phyloP scores from a whole-genome alignment of 2,888 invertebrate genomes.

The Strigamia transsilvanica region DNA sequence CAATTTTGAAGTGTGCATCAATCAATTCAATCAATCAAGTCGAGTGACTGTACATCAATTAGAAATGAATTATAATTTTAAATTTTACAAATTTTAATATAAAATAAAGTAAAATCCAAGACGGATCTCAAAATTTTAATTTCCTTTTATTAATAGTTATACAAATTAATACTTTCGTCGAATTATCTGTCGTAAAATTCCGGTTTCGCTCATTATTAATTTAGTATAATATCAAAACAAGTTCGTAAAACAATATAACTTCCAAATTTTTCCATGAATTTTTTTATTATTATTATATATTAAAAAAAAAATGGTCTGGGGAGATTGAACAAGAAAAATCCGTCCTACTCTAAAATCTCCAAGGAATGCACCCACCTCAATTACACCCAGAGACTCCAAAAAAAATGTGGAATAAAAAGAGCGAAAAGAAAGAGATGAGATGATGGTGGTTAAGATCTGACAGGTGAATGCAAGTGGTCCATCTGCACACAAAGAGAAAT shows the following conservation, averaged over 20 bases:
- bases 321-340: constrained; percentile 40
- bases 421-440: constrained; percentile 37
- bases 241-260: neutral
- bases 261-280: neutral
- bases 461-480: constrained; percentile 49
- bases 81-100: neutral
- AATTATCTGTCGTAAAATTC: constrained; percentile 19
- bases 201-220: constrained; percentile 4
- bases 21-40: constrained; percentile 45
- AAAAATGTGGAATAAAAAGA: constrained; percentile 44
- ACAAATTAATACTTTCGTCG: neutral
- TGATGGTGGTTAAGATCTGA: constrained; percentile 43
- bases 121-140: neutral
- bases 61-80: neutral
- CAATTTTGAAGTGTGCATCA: constrained; percentile 43
- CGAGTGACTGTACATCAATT: constrained; percentile 36
- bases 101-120: neutral
- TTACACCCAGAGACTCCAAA: constrained; percentile 24
- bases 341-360: constrained; percentile 48
- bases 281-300: constrained; percentile 3
- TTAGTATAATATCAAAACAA: constrained; percentile 15
- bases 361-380: constrained; percentile 43
- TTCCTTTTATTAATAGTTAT: neutral
- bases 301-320: neutral
- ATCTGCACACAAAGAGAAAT: constrained; percentile 48